Evolutionary conservation across 2,888 invertebrate genomes (phyloP).

Genomic region (Hirtodrosophila confusa): DNA sequence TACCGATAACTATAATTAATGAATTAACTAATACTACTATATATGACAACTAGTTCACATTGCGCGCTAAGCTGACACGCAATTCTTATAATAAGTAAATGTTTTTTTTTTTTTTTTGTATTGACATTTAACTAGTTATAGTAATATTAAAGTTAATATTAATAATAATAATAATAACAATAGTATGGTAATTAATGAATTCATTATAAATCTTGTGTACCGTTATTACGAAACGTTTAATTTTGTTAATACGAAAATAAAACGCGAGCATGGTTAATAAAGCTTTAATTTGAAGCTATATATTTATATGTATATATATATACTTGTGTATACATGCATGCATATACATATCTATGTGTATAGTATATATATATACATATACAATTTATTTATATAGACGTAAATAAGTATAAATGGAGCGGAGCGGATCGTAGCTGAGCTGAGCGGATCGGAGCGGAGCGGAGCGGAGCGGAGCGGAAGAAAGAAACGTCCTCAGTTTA

Average conservation of each 20-base stretch:
- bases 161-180: conserved; percentile 6
- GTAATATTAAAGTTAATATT: neutral
- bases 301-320: conserved; percentile 66
- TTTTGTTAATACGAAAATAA: conserved; percentile 82
- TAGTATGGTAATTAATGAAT: conserved; percentile 53
- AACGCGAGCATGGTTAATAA: conserved; percentile 83
- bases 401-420: conserved; percentile 31
- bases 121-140: conserved; percentile 53
- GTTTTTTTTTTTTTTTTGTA: conserved; percentile 47
- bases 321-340: conserved; percentile 26
- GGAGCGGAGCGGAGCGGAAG: conserved; percentile 18
- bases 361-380: conserved; percentile 17
- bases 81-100: conserved; percentile 19
- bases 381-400: conserved; percentile 15
- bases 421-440: conserved; percentile 2
- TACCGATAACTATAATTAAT: conserved; percentile 17
- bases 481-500: conserved; percentile 80
- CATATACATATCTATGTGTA: conserved; percentile 19
- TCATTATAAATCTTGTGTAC: conserved; percentile 55
- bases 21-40: neutral
- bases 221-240: conserved; percentile 75
- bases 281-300: conserved; percentile 83
- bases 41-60: conserved; percentile 38
- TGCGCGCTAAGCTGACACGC: conserved; percentile 25
- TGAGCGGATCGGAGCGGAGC: conserved; percentile 4